These are phyloP conservation scores for Dicroscelio sp. DNA, from an alignment of 2,888 invertebrate species.

Conservation along the genomic window DNA sequence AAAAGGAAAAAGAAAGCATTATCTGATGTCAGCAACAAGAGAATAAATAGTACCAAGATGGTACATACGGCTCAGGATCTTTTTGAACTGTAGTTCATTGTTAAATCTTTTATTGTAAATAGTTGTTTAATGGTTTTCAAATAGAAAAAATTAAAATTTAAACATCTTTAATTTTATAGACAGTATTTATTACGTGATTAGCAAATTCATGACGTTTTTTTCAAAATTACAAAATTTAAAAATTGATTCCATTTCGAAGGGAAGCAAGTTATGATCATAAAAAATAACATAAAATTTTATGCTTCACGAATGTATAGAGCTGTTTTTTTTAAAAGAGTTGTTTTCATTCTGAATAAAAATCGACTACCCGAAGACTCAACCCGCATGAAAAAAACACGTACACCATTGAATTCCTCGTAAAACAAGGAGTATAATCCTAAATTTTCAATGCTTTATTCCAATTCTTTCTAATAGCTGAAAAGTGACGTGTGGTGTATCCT, in stretches of 20 bases:
- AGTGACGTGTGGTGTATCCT: constrained; percentile 1
- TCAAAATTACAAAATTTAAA: background rate
- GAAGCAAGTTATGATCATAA: background rate
- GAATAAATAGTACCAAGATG: too few species aligned
- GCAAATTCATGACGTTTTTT: background rate
- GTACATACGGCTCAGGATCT: too few species aligned
- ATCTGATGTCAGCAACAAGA: too few species aligned
- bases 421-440: background rate
- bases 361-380: background rate
- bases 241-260: background rate
- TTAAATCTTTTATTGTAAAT: too few species aligned
- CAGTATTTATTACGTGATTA: background rate
- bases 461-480: background rate
- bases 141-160: background rate
- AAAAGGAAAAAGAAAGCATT: too few species aligned
- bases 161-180: background rate
- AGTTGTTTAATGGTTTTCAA: too few species aligned
- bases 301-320: background rate
- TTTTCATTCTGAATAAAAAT: background rate
- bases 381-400: background rate
- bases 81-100: too few species aligned
- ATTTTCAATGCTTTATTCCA: background rate
- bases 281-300: constrained; percentile 1
- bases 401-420: background rate
- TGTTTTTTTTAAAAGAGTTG: background rate